Conservation (phyloP, 1,140 invertebrate genomes). For the Nebria ingens region DNA sequence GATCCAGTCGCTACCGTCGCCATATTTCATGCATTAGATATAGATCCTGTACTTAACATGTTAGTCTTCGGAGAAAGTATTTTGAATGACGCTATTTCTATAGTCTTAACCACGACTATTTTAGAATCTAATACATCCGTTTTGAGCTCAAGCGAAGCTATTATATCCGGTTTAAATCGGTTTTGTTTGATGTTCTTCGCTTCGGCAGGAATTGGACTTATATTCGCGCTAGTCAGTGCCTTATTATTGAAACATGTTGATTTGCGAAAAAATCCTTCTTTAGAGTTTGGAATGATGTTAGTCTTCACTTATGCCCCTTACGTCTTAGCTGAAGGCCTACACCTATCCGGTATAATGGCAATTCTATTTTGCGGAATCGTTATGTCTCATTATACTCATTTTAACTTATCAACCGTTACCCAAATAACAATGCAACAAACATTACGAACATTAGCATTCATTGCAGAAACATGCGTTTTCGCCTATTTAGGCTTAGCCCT, state of each 20-base stretch:
- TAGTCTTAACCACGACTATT: conserved; percentile 88
- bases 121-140: conserved; percentile 62
- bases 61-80: conserved; percentile 98
- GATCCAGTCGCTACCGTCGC: conserved; percentile 97
- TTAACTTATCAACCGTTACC: conserved; percentile 94
- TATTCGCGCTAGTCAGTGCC: conserved; percentile 90
- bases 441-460: conserved; percentile 93
- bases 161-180: conserved; percentile 79
- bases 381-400: conserved; percentile 99
- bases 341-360: conserved; percentile 97
- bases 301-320: conserved; percentile 98
- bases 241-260: conserved; percentile 92
- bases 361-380: conserved; percentile 98
- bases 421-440: conserved; percentile 99
- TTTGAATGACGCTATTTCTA: conserved; percentile 95
- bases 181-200: conserved; percentile 98
- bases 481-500: conserved; percentile 96
- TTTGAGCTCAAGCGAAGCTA: conserved; percentile 67
- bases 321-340: conserved; percentile 92
- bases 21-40: conserved; percentile 94
- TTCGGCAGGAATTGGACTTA: conserved; percentile 92
- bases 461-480: conserved; percentile 98
- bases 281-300: conserved; percentile 97
- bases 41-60: conserved; percentile 95
- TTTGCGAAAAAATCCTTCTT: conserved; percentile 91